Base-by-base conservation (phyloP, 1,140 invertebrate genomes). In the Drosophila ficusphila region DNA sequence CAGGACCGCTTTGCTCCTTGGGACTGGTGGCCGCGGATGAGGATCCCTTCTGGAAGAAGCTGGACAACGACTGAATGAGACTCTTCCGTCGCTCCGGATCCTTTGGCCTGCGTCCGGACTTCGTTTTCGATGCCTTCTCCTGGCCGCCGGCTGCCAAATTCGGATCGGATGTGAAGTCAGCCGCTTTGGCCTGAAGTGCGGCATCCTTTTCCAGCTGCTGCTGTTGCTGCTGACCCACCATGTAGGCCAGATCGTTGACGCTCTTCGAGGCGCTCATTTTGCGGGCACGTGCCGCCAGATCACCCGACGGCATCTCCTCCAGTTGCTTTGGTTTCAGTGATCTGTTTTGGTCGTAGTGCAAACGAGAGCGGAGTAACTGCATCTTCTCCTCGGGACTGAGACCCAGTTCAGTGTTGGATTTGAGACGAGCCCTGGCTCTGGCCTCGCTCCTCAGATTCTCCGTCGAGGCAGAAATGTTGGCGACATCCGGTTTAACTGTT, bases 41-140 rank as follows among this genome's bases (percentile, higher is more conserved):
- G 3, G 76, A 39, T 19, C 78, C 94, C 74, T 94, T 95, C 38
- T 94, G 93, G 76, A 97, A 96, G 83, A 97, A 96, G 90, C 95
- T 96, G 2, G 96, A 95, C 38, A 97, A 94, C 41, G 96, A 95
- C 92, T 96, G 96, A 69, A 97, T 97, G 34, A 97, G 95, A 90
- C 96, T 96, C 82, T 96, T 96, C 38, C 96, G 92, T 57, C 96
- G 92, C 65, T 96, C 95, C 0, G 94, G 93, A 89, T 96, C 95
- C 86, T 93, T 94, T 44, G 89, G 74, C 48, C 93, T 93, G 62
- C 92, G 92, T 70, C 92, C 92, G 9, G 81, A 77, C 79, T 92
- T 93, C 12, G 48, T 74, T 74, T 86, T 90, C 29, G 44, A 29
- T 11, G 57, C 77, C 19, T 92, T 88, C 3, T 91, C 90, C 21